Evolutionary conservation across 2,888 invertebrate species (phyloP).

Genomic region (Synergus itoensis): DNA sequence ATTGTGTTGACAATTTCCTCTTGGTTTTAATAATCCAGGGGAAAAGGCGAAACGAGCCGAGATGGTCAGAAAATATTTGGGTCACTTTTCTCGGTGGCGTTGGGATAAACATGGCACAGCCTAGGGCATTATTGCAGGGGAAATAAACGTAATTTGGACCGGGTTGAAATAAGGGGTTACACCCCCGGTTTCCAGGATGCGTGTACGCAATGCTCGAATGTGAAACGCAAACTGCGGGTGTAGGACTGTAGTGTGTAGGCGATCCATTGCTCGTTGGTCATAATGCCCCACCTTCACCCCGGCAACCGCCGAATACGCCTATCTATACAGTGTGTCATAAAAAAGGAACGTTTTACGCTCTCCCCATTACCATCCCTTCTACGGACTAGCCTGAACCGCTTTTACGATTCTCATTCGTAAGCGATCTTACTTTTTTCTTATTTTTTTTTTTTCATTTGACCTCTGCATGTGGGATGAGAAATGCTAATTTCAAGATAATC

Average conservation of each 20-base stretch:
- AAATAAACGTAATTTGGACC: conserved; percentile 67
- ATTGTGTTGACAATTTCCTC: neutral
- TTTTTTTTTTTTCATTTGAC: neutral
- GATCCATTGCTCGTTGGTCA: conserved; percentile 68
- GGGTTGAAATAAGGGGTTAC: conserved; percentile 68
- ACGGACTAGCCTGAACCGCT: conserved; percentile 15
- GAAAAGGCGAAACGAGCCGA: neutral
- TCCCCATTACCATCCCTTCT: conserved; percentile 26
- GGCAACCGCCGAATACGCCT: conserved; percentile 42
- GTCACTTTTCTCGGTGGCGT: conserved; percentile 1
- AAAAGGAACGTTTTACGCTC: conserved; percentile 25
- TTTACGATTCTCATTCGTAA: conserved; percentile 30
- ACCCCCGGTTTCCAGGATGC: conserved; percentile 43
- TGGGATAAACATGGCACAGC: neutral
- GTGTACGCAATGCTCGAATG: conserved; percentile 63
- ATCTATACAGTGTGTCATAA: conserved; percentile 39
- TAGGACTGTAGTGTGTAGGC: conserved; percentile 57
- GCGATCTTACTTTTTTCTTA: neutral
- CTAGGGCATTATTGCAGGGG: neutral
- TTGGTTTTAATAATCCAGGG: conserved; percentile 8
- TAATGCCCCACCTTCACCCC: conserved; percentile 57
- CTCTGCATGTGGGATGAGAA: neutral
- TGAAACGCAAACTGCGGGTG: conserved; percentile 69
- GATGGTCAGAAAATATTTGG: conserved; percentile 17
- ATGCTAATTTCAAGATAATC: conserved; percentile 11